Percentiles rank a stretch among this genome's conserved stretches.
phyloP scores from a whole-genome alignment of 35 echinoderm and acorn worm species.

The Stichopus chloronotus region DNA sequence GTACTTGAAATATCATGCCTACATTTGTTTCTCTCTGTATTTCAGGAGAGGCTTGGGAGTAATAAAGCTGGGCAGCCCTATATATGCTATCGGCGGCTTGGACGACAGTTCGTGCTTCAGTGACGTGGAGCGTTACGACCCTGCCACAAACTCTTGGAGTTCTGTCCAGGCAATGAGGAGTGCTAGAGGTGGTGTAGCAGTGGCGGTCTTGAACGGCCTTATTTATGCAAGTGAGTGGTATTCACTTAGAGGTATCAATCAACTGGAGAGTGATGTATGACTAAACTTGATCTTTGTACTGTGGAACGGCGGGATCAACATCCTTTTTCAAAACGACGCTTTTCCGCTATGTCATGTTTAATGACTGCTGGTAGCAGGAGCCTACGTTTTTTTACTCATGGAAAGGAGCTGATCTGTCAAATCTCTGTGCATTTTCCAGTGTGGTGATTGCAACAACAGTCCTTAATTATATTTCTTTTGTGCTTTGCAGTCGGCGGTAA shows the following conservation, averaged over 20 bases:
- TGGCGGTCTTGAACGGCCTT: conserved; percentile 77
- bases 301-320: too few relatives aligned
- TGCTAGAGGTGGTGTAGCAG: conserved; percentile 89
- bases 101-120: conserved; percentile 90
- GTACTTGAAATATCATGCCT: too few relatives aligned
- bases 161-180: conserved; percentile 80
- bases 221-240: conserved; percentile 89
- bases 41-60: conserved; percentile 84
- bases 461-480: too few relatives aligned
- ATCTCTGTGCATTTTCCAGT: too few relatives aligned
- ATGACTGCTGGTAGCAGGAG: too few relatives aligned
- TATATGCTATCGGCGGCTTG: conserved; percentile 94
- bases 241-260: neutral
- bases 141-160: conserved; percentile 72
- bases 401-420: too few relatives aligned
- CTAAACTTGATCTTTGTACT: too few relatives aligned
- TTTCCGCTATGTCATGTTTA: too few relatives aligned
- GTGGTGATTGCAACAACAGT: too few relatives aligned
- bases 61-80: conserved; percentile 76
- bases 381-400: too few relatives aligned
- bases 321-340: too few relatives aligned
- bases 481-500: conserved; percentile 86
- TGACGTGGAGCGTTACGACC: conserved; percentile 96
- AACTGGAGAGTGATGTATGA: too few relatives aligned
- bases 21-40: neutral